phyloP scores from a whole-genome alignment of 2,888 invertebrate genomes.

The Strigamia transsilvanica region DNA sequence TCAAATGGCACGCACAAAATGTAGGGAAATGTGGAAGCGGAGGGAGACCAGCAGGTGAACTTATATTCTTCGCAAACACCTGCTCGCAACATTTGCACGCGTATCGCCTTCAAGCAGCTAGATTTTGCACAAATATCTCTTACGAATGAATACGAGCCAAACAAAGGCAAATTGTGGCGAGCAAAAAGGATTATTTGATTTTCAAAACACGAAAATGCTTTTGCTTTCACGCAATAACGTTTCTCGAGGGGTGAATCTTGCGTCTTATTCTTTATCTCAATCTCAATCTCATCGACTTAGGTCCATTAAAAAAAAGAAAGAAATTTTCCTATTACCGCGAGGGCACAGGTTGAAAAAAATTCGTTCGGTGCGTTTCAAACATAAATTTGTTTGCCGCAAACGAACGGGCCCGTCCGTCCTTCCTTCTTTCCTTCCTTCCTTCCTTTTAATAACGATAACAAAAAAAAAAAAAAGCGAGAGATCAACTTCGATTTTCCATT shows the following conservation, averaged over 20 bases:
- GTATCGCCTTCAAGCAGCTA: background rate
- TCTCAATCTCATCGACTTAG: background rate
- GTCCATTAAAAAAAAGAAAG: background rate
- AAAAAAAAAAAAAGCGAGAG: too few relatives aligned
- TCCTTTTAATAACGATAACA: too few relatives aligned
- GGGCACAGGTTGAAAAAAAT: background rate
- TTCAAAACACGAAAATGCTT: background rate
- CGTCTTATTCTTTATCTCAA: background rate
- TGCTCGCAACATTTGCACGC: slow-evolving; percentile 16
- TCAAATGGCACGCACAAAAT: slow-evolving; percentile 7
- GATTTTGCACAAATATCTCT: background rate
- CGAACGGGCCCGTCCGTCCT: too few relatives aligned
- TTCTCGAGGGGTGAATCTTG: background rate
- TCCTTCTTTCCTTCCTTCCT: too few relatives aligned
- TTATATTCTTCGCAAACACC: background rate
- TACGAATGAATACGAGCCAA: too few relatives aligned
- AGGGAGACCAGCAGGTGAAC: background rate
- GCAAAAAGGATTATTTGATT: background rate
- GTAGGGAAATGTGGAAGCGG: background rate
- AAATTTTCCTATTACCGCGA: background rate
- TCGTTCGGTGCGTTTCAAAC: background rate
- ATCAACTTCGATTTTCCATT: too few relatives aligned
- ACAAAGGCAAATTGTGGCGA: background rate
- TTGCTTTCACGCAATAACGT: background rate
- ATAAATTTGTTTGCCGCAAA: background rate